phyloP scores from a whole-genome alignment of 1,140 invertebrate genomes.

The Meloidogyne hapla region DNA sequence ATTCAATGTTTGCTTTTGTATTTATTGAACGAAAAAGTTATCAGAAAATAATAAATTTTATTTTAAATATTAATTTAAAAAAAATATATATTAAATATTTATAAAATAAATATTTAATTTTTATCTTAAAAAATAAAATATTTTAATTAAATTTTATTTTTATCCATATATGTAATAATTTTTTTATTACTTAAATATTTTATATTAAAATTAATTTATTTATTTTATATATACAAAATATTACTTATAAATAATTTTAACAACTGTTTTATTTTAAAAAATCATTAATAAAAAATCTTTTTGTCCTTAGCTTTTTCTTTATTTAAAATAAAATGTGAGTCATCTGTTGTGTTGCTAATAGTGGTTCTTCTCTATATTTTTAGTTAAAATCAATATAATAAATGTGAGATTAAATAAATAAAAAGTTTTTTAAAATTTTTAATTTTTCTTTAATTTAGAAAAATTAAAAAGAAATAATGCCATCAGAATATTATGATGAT shows the following conservation, averaged over 20 bases:
- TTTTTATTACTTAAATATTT: no score
- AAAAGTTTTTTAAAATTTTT: neutral
- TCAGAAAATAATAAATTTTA: no score
- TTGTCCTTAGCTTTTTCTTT: neutral
- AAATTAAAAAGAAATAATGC: conserved; percentile 15
- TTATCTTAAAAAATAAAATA: no score
- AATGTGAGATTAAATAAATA: neutral
- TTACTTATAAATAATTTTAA: neutral
- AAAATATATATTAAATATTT: no score
- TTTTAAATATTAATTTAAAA: no score
- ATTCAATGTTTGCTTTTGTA: conserved; percentile 5
- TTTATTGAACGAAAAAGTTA: neutral
- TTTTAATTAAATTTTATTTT: no score
- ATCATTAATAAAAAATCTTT: neutral
- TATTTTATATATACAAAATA: no score
- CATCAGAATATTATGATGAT: conserved; percentile 20
- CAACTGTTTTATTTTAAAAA: neutral
- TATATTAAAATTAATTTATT: no score
- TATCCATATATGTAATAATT: no score
- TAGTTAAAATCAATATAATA: neutral
- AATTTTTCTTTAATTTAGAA: neutral
- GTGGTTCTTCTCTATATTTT: neutral
- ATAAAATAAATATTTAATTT: no score
- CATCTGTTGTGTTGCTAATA: neutral
- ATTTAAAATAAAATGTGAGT: neutral